Evolutionary conservation across 2,797 vertebrate genomes (phyloP).

Genomic region (Sciurus vulgaris): DNA sequence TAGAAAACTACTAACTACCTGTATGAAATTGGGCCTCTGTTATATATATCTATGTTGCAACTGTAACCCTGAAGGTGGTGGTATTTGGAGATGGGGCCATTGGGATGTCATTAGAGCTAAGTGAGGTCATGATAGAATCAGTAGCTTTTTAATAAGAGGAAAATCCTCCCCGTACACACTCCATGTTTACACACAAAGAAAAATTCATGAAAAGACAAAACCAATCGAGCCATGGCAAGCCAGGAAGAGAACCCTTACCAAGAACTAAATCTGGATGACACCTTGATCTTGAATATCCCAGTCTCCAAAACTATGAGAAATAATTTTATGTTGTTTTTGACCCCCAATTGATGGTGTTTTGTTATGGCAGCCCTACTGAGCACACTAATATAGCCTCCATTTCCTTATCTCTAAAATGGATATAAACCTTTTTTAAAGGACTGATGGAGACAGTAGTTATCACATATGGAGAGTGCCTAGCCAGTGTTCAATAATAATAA

Average conservation of each 20-base stretch:
- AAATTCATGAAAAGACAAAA: neutral
- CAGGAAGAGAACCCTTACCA: neutral
- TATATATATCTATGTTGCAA: neutral
- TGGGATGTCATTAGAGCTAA: neutral
- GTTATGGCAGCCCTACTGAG: neutral
- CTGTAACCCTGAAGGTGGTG: neutral
- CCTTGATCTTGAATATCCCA: neutral
- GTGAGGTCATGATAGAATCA: neutral
- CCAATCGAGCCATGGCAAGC: neutral
- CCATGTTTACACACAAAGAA: neutral
- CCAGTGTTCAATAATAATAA: neutral
- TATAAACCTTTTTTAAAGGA: neutral
- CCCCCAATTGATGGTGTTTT: neutral
- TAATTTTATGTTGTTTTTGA: neutral
- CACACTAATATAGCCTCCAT: neutral
- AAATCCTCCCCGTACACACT: neutral
- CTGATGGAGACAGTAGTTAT: neutral
- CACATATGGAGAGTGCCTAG: neutral
- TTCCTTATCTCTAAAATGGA: slow-evolving; percentile 19
- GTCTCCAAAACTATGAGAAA: neutral
- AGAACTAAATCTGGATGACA: neutral
- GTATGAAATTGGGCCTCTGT: neutral
- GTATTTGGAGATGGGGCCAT: neutral
- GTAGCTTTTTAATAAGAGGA: neutral
- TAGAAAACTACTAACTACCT: neutral